phyloP scores from a whole-genome alignment of 2,797 vertebrate species.

The Crypturellus tataupa region DNA sequence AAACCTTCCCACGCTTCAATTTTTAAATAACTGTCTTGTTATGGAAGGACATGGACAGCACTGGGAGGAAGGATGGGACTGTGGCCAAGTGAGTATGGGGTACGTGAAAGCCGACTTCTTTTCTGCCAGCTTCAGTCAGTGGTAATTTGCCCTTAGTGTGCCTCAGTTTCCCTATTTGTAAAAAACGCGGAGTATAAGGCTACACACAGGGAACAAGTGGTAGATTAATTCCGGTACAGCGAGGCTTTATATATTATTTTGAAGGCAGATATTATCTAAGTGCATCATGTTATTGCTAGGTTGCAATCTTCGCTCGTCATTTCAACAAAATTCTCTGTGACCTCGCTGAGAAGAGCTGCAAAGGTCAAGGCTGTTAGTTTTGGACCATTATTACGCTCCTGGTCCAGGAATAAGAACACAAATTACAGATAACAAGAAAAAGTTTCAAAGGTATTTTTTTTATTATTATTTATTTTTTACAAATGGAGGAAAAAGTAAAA shows the following conservation, averaged over 20 bases:
- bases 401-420: constrained; percentile 44
- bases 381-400: constrained; percentile 59
- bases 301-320: constrained; percentile 38
- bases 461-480: neutral
- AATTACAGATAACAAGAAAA: constrained; percentile 69
- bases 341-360: constrained; percentile 56
- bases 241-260: constrained; percentile 13
- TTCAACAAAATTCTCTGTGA: constrained; percentile 32
- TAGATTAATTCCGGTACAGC: neutral
- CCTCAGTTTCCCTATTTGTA: constrained; percentile 59
- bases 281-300: constrained; percentile 7
- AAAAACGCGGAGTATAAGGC: neutral
- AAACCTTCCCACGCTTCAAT: constrained; percentile 55
- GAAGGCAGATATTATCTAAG: constrained; percentile 11
- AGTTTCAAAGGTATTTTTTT: constrained; percentile 6
- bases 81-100: constrained; percentile 52
- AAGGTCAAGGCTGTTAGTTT: constrained; percentile 70
- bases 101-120: constrained; percentile 25
- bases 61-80: constrained; percentile 41
- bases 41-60: constrained; percentile 11
- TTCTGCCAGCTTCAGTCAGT: constrained; percentile 17
- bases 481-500: constrained; percentile 7
- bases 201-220: neutral
- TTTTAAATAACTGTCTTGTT: constrained; percentile 53
- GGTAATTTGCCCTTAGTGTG: neutral